Conservation (phyloP, 1,140 invertebrate genomes). For the Adoxophyes honmai region DNA sequence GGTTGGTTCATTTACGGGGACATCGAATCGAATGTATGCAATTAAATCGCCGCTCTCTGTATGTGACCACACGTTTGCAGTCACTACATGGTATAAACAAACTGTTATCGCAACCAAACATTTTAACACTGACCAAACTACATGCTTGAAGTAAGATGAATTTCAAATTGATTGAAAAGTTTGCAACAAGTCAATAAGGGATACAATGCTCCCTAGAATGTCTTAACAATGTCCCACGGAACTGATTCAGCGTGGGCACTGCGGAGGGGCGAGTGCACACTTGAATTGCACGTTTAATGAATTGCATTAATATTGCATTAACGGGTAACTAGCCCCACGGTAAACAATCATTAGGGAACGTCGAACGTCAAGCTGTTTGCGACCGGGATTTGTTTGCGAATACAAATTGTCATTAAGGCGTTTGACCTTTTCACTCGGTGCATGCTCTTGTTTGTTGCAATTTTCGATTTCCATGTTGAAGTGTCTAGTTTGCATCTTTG, state of each 20-base stretch:
- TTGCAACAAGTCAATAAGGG: no score
- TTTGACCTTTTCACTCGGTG: constrained; percentile 31
- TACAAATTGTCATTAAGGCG: constrained; percentile 68
- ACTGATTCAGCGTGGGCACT: not conserved
- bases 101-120: no score
- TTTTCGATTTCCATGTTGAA: not conserved
- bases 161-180: no score
- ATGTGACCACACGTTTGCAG: no score
- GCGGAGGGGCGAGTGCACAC: constrained; percentile 31
- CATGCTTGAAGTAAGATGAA: no score
- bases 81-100: no score
- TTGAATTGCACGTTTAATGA: constrained; percentile 77
- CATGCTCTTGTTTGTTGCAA: not conserved
- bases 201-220: no score
- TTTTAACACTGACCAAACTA: no score
- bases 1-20: no score
- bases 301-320: constrained; percentile 79
- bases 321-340: constrained; percentile 58
- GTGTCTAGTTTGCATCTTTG: not conserved
- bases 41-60: no score
- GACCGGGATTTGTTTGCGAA: constrained; percentile 65
- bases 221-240: not conserved
- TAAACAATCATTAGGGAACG: constrained; percentile 69
- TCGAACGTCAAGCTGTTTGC: constrained; percentile 45
- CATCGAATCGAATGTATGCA: no score